These are phyloP conservation scores for Leuctra nigra DNA, from an alignment of 2,888 invertebrate species.

Conservation along the genomic window DNA sequence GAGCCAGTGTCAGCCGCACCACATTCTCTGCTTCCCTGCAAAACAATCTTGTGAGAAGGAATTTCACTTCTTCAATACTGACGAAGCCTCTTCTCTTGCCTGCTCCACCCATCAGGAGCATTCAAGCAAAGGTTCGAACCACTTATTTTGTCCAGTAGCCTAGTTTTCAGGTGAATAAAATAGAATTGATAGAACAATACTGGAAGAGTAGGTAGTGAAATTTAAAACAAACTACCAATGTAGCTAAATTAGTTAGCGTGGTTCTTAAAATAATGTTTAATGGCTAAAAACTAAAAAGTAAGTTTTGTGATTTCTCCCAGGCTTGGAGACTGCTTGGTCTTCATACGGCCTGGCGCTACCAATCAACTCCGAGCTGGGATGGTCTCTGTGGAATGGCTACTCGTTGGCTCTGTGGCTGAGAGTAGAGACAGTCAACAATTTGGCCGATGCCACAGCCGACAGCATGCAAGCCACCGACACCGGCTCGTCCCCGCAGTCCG, in stretches of 20 bases:
- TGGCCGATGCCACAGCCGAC: not conserved
- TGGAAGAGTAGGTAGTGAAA: no score
- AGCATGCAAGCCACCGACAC: constrained; percentile 3
- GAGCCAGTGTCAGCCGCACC: constrained; percentile 48
- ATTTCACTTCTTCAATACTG: constrained; percentile 1
- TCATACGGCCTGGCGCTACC: constrained; percentile 38
- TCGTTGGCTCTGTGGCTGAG: constrained; percentile 51
- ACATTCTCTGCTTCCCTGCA: constrained; percentile 49
- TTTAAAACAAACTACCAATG: no score
- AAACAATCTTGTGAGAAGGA: not conserved
- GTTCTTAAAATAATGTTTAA: no score
- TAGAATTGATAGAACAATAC: no score
- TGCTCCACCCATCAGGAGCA: no score
- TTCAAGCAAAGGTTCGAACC: not conserved
- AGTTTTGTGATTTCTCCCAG: no score
- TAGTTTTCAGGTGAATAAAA: no score
- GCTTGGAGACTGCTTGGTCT: constrained; percentile 40
- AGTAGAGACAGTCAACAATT: constrained; percentile 37
- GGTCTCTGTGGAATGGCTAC: constrained; percentile 60
- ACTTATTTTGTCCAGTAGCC: no score
- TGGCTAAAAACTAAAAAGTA: no score
- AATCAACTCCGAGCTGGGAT: constrained; percentile 43
- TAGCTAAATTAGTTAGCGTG: no score
- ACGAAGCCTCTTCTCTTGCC: constrained; percentile 14
- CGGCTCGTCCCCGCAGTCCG: no score